A percentile compares a stretch with the other conserved stretches of the same genome.
Evolutionary conservation across 2,888 invertebrate genomes (phyloP).

Genomic region (Leucoptera coffeella): DNA sequence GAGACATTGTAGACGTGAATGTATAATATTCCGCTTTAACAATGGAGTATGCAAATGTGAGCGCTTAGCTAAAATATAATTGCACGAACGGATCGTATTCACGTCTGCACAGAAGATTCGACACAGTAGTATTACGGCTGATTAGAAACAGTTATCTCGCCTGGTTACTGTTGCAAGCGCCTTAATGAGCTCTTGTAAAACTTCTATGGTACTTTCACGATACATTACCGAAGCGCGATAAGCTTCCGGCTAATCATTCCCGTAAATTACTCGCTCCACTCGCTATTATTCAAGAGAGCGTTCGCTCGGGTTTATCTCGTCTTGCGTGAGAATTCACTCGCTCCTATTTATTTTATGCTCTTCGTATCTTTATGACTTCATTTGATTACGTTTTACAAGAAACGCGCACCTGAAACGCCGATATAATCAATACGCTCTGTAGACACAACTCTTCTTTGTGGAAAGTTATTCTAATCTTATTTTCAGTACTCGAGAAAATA

Average conservation of each 20-base stretch:
- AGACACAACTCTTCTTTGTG: no score
- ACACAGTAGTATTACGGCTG: constrained; percentile 32
- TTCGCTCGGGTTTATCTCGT: constrained; percentile 2
- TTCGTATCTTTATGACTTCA: not conserved
- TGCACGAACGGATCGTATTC: constrained; percentile 5
- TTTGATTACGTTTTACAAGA: constrained; percentile 1
- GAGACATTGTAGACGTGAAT: no score
- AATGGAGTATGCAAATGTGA: not conserved
- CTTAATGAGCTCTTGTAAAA: constrained; percentile 43
- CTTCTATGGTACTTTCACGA: constrained; percentile 32
- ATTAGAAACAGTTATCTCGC: constrained; percentile 46
- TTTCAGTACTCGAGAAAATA: no score
- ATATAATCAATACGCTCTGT: no score
- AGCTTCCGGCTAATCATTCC: constrained; percentile 26
- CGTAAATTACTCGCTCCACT: constrained; percentile 20
- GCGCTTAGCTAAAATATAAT: constrained; percentile 1
- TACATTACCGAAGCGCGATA: constrained; percentile 27
- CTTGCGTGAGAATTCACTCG: not conserved
- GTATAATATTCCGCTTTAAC: no score
- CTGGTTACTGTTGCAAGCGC: constrained; percentile 39
- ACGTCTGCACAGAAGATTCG: constrained; percentile 12
- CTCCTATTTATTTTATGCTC: no score
- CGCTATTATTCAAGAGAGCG: constrained; percentile 9
- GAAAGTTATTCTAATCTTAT: no score
- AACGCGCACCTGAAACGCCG: no score